Evolutionary conservation across 1,140 invertebrate species (phyloP).

Genomic region (Bombus pascuorum): DNA sequence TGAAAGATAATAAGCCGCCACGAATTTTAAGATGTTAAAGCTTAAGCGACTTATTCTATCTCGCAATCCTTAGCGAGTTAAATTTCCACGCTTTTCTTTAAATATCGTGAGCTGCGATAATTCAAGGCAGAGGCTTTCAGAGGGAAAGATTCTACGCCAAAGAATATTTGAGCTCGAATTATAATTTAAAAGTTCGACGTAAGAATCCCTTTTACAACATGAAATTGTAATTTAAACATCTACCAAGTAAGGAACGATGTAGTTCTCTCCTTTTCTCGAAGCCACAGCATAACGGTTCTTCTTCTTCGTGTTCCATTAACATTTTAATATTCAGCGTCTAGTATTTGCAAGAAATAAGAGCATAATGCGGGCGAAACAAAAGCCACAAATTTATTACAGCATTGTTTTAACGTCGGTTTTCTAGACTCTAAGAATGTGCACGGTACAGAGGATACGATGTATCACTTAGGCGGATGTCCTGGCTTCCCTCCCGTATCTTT

Average conservation of each 20-base stretch:
- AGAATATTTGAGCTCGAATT: neutral
- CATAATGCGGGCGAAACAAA: conserved; percentile 23
- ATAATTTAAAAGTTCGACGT: neutral
- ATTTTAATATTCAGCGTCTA: conserved; percentile 27
- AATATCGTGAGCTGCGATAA: neutral
- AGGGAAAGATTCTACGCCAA: neutral
- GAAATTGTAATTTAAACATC: conserved; percentile 11
- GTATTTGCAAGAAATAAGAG: neutral
- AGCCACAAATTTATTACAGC: conserved; percentile 39
- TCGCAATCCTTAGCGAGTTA: neutral
- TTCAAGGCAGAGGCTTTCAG: neutral
- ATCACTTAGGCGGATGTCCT: conserved; percentile 48
- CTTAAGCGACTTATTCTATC: neutral
- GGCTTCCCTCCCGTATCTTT: conserved; percentile 1
- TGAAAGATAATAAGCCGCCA: conserved; percentile 21
- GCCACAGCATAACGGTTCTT: neutral
- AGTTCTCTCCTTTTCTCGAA: too few species aligned
- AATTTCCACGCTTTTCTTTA: neutral
- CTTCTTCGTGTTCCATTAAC: conserved; percentile 32
- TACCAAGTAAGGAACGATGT: neutral
- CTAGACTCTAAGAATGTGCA: conserved; percentile 24
- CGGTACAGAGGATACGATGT: conserved; percentile 27
- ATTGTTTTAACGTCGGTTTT: conserved; percentile 43
- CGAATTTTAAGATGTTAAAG: neutral
- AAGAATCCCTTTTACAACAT: neutral